These are phyloP conservation scores for Blera fallax DNA, from an alignment of 2,888 invertebrate genomes.

Conservation along the genomic window DNA sequence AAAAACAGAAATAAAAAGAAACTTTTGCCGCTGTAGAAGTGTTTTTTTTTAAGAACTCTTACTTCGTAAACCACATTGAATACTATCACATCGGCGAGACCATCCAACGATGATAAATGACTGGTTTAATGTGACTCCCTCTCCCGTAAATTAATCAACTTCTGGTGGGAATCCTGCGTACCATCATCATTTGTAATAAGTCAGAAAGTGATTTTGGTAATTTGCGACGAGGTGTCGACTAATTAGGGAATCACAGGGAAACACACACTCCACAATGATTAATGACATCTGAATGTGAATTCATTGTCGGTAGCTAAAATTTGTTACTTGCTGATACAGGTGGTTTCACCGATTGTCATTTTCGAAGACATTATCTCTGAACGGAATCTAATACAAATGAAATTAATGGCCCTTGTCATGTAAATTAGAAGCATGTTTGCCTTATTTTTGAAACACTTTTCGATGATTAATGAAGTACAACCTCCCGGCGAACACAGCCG, in stretches of 20 bases:
- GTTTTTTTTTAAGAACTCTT: too few relatives aligned
- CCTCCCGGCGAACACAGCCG: too few relatives aligned
- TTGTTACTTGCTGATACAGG: neutral
- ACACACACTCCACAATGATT: neutral
- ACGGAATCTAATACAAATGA: neutral
- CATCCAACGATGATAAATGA: constrained; percentile 18
- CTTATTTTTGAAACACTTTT: neutral
- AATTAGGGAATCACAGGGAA: neutral
- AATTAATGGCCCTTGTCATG: neutral
- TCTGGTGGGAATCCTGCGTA: neutral
- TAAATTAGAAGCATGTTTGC: neutral
- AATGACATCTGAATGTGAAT: neutral
- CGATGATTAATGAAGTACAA: too few relatives aligned
- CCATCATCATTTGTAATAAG: neutral
- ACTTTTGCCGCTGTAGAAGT: too few relatives aligned
- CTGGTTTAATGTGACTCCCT: neutral
- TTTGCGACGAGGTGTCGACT: constrained; percentile 6
- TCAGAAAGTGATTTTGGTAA: neutral
- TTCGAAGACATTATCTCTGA: neutral
- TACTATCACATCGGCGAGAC: neutral
- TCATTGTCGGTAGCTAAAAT: neutral
- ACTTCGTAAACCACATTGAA: neutral
- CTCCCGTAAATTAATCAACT: constrained; percentile 5
- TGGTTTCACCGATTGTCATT: neutral
- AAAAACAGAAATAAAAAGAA: too few relatives aligned